Base-by-base conservation (phyloP, 2,888 invertebrate species). In the Entomobrya multifasciata region DNA sequence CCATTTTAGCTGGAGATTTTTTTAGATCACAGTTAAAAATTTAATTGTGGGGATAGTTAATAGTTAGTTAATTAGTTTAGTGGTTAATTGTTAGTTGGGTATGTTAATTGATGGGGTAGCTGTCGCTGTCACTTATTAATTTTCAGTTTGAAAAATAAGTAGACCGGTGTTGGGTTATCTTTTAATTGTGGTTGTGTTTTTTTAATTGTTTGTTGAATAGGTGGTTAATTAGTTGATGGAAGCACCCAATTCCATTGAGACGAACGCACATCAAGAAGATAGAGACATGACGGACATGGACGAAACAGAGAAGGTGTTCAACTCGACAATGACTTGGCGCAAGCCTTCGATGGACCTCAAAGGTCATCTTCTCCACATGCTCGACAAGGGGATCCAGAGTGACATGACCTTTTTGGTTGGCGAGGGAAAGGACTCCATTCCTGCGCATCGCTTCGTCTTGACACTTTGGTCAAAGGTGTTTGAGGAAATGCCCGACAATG, bases 371-470 rank as follows among this genome's bases (percentile, higher is more conserved):
- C 86, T 89, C n/a, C 79, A 87, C 70, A 89, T 89, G 89, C 25
- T 89, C 47, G 88, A 89, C 55, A 87, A 88, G n/a, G 86, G 87
- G 0, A 88, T 89, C 11, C 86, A 87, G 86, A 89, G 88, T 41
- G 89, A 89, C 77, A 88, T 89, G 89, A 89, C 88, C 0, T 89
- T 89, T 74, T 52, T 89, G 15, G 88, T 89, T 0, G 89, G 89
- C 2, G 88, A 88, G 44, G 87, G 87, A 8, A 89, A 89, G 77
- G 89, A 88, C 25, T 81, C 86, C 60, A 88, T 89, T 15, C 87
- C 89, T 20, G 89, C 89, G 20, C 89, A 89, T 27, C 76, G 88
- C 1, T 89, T 89, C 30, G 65, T 89, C 2, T 70, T 89, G 4
- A 88, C 88, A 0, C 60, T 89, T 1, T 89, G 89, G 89, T 89